These are phyloP conservation scores for Platorchestia sp. DNA, from an alignment of 1,140 invertebrate genomes.

Conservation along the genomic window DNA sequence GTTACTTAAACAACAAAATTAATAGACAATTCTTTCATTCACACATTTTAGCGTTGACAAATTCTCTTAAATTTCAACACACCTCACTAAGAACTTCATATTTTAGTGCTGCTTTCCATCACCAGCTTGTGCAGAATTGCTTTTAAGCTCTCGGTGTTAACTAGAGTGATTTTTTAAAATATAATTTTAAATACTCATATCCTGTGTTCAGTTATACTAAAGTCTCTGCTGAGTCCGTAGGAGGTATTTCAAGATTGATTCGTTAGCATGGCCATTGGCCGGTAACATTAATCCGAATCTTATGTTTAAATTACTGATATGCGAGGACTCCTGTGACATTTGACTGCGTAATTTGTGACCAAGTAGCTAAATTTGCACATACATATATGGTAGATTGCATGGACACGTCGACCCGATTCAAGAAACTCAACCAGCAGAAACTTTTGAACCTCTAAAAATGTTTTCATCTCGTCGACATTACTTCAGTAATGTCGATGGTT, in stretches of 20 bases:
- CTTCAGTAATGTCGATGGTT: too few species aligned
- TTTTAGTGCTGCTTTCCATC: neutral
- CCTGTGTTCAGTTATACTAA: neutral
- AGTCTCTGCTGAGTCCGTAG: neutral
- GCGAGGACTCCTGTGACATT: neutral
- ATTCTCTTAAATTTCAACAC: too few species aligned
- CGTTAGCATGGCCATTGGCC: neutral
- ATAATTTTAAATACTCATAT: neutral
- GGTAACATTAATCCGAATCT: neutral
- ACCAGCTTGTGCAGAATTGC: neutral
- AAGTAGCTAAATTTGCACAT: too few species aligned
- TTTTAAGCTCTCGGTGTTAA: neutral
- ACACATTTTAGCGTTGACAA: too few species aligned
- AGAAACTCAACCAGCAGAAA: neutral
- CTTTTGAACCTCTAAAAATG: neutral
- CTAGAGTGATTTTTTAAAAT: neutral
- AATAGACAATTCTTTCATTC: too few species aligned
- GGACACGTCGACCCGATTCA: neutral
- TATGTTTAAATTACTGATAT: neutral
- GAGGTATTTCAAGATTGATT: neutral
- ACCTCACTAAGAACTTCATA: too few species aligned
- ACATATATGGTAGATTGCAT: too few species aligned
- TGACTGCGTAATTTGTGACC: neutral
- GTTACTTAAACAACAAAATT: too few species aligned
- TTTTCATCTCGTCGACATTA: too few species aligned